Evolutionary conservation across 2,797 vertebrate genomes (phyloP), one percentile per base, ranked within the genome.

Genomic region (Pseudochromis fuscus): DNA sequence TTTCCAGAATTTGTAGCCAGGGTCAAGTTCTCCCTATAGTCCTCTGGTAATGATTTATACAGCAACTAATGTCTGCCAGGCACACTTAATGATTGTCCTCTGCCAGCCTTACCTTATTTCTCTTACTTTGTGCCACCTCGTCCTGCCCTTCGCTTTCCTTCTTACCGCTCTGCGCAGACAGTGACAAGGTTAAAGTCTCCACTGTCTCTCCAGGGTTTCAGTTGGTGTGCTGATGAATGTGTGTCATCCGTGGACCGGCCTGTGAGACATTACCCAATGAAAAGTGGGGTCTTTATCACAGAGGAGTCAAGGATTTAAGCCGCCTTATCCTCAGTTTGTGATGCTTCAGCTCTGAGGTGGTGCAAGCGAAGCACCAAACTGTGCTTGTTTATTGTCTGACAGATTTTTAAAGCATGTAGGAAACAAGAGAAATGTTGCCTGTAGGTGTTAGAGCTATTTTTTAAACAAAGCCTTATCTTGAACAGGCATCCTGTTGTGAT

Each of bases 121-220:
- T 83, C 70, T 87, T 68, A 78, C 79, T 82, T 51, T 72, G 59
- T 51, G 67, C 74, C 82, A 77, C 67, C 81, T 71, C 72, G 33
- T 61, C 13, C 52, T 78, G 70, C 73, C 63, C 79, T 82, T 67
- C 42, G 4, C 72, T 72, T 74, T 57, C 46, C 42, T 77, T 52
- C 78, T 82, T 53, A 52, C 62, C 28, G 71, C 77, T 79, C 51
- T 65, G 76, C 73, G 84, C 78, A 61, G 79, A 84, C 76, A 53
- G 75, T 86, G 84, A 81, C 84, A 80, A 91, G 89, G 89, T 90
- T 88, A 88, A 84, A 82, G 81, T 69, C 49, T 67, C 30, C n/a
- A 8, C 74, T 30, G 61, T 67, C 72, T 87, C 82, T 77, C 82
- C 45, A 19, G 67, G 88, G 68, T 72, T 88, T 87, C 77, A 76